Percentiles rank a stretch among this genome's conserved stretches.
phyloP scores from a whole-genome alignment of 2,797 vertebrate species.

The Mico argentatus region DNA sequence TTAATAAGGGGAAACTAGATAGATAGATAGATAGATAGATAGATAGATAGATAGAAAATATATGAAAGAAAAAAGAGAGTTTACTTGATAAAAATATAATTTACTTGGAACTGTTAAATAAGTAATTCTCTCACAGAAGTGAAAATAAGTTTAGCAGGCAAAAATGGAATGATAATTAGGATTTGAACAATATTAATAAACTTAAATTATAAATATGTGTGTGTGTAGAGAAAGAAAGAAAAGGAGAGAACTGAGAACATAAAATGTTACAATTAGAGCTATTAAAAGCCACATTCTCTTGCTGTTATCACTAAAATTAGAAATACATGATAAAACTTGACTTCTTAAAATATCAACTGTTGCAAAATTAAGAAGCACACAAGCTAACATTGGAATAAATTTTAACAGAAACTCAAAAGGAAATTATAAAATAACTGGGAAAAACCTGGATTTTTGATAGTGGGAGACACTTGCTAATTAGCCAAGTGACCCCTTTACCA shows the following conservation, averaged over 20 bases:
- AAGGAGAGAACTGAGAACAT: background rate
- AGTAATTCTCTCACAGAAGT: background rate
- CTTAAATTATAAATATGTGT: background rate
- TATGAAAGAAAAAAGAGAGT: background rate
- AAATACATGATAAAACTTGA: background rate
- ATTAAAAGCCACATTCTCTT: background rate
- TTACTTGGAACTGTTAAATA: background rate
- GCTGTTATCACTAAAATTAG: background rate
- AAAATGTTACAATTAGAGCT: background rate
- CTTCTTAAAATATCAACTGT: background rate
- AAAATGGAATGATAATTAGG: background rate
- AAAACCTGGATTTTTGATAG: background rate
- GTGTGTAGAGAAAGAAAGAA: background rate
- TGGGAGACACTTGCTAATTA: background rate
- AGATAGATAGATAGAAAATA: background rate
- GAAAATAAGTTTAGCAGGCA: background rate
- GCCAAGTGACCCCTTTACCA: background rate
- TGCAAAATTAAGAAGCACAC: background rate
- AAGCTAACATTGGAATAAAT: background rate
- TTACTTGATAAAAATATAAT: background rate
- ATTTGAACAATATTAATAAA: background rate
- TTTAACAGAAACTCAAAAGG: background rate
- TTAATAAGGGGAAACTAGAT: background rate
- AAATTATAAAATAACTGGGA: background rate
- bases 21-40: background rate